Percentiles rank a stretch among this genome's conserved stretches.
phyloP scores from a whole-genome alignment of 2,888 invertebrate species.

The Kuschelorhynchus macadamiae region DNA sequence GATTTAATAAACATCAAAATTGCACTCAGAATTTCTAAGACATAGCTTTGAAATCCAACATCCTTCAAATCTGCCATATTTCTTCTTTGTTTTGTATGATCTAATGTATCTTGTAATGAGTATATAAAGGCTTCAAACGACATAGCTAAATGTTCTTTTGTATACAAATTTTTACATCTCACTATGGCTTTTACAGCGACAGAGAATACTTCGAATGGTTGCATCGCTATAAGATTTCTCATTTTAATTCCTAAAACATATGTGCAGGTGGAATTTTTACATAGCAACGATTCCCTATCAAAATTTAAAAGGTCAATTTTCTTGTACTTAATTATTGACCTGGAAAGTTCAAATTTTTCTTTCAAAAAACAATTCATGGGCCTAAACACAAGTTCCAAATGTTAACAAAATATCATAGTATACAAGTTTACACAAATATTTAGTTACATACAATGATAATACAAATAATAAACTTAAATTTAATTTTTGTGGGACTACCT shows the following conservation, averaged over 20 bases:
- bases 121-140: slow-evolving; percentile 33
- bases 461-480: too few species aligned
- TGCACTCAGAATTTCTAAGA: slow-evolving; percentile 24
- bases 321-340: too few species aligned
- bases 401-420: too few species aligned
- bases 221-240: background rate
- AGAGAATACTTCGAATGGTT: slow-evolving; percentile 13
- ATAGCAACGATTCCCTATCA: background rate
- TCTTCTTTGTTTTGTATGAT: slow-evolving; percentile 16
- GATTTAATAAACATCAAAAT: slow-evolving; percentile 26
- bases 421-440: too few species aligned
- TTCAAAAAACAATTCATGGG: too few species aligned
- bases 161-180: slow-evolving; percentile 30
- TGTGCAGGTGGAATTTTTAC: too few species aligned
- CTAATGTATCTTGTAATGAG: slow-evolving; percentile 29
- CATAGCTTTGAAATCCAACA: slow-evolving; percentile 12
- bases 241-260: slow-evolving; percentile 26
- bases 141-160: slow-evolving; percentile 22
- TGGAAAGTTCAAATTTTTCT: too few species aligned
- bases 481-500: too few species aligned
- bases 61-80: slow-evolving; percentile 1
- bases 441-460: too few species aligned
- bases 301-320: too few species aligned
- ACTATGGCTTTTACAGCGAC: slow-evolving; percentile 26
- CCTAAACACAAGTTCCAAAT: too few species aligned